Percentiles rank a stretch among this genome's conserved stretches.
Evolutionary conservation across 2,113 vertebrate species (phyloP).

Genomic region (Urocolius indicus): DNA sequence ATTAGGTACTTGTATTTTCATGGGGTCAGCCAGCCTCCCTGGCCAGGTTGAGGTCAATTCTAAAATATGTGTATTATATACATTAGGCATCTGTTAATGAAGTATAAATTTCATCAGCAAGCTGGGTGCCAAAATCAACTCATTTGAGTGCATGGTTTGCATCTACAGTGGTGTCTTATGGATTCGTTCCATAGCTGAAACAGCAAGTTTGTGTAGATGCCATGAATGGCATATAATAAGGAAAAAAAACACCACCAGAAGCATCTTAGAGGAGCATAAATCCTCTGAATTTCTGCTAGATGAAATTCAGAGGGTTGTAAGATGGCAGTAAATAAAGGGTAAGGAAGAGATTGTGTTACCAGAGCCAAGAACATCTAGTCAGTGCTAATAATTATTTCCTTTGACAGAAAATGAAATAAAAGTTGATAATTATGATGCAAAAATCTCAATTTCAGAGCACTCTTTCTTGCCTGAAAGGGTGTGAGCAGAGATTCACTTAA

Average conservation of each 20-base stretch:
- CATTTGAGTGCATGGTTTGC: constrained; percentile 46
- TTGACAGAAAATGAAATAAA: background rate
- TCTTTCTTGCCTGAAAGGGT: background rate
- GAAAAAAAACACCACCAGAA: background rate
- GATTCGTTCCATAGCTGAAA: constrained; percentile 36
- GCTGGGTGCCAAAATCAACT: constrained; percentile 67
- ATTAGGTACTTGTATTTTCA: constrained; percentile 67
- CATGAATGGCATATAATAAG: background rate
- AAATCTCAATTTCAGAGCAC: background rate
- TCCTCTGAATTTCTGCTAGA: background rate
- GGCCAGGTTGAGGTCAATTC: constrained; percentile 60
- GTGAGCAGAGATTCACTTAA: background rate
- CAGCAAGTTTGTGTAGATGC: background rate
- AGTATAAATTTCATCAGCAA: constrained; percentile 64
- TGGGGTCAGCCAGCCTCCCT: constrained; percentile 50
- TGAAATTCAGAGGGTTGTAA: background rate
- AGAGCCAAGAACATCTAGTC: background rate
- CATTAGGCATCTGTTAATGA: constrained; percentile 62
- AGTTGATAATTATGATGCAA: background rate
- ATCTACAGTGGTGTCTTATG: constrained; percentile 35
- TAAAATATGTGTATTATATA: constrained; percentile 60
- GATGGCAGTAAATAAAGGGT: background rate
- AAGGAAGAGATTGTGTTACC: background rate
- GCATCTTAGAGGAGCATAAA: background rate
- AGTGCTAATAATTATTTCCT: background rate